Evolutionary conservation across 2,113 vertebrate genomes (phyloP).

Genomic region (Chiloscyllium plagiosum): DNA sequence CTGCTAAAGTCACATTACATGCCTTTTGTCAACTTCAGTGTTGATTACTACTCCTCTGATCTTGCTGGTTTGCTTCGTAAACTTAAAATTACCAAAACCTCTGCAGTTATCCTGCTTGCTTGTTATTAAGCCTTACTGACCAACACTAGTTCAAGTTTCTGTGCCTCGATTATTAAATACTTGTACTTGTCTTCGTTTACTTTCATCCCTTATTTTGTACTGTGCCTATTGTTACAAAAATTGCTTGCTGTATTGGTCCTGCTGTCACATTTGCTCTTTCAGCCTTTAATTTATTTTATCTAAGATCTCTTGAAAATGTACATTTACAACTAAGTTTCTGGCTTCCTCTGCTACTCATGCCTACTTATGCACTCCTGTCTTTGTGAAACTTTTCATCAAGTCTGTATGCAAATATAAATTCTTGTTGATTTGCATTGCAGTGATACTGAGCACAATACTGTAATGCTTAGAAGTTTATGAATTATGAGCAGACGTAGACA

Average conservation of each 20-base stretch:
- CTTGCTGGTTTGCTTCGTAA: neutral
- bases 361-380: neutral
- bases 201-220: neutral
- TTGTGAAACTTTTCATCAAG: neutral
- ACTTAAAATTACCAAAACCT: neutral
- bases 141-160: neutral
- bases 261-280: neutral
- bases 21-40: neutral
- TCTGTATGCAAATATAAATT: neutral
- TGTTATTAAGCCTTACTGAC: neutral
- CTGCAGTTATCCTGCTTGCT: neutral
- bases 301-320: neutral
- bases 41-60: neutral
- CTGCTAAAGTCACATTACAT: neutral
- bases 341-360: neutral
- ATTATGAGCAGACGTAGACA: no score
- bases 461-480: neutral
- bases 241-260: neutral
- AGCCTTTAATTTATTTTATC: neutral
- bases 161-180: neutral
- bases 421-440: neutral
- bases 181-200: neutral
- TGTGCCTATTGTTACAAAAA: neutral
- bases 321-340: neutral
- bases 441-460: neutral